phyloP scores from a whole-genome alignment of 2,888 invertebrate genomes.

The Meiosimyza platycephala region DNA sequence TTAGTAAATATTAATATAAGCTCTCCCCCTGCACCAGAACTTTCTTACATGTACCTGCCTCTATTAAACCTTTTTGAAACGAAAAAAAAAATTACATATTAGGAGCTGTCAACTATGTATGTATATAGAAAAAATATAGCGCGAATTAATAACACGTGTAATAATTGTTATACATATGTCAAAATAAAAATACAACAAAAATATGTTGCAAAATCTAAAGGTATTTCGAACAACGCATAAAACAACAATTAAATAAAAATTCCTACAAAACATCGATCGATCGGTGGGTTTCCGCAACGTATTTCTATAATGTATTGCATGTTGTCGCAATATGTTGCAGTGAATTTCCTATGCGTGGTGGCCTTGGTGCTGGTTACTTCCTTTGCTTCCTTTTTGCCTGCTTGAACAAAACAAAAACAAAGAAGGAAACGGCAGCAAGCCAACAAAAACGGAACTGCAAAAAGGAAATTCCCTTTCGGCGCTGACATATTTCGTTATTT shows the following conservation, averaged over 20 bases:
- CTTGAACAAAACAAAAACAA: background rate
- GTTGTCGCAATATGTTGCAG: constrained; percentile 26
- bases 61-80: too few relatives aligned
- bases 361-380: constrained; percentile 4
- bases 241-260: constrained; percentile 13
- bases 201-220: background rate
- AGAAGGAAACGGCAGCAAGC: background rate
- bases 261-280: background rate
- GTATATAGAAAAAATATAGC: too few relatives aligned
- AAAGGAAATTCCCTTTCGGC: constrained; percentile 4
- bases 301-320: constrained; percentile 2
- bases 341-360: background rate
- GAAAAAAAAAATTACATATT: too few relatives aligned
- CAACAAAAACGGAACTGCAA: background rate
- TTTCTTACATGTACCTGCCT: too few relatives aligned
- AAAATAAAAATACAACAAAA: too few relatives aligned
- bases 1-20: too few relatives aligned
- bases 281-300: constrained; percentile 1
- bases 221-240: background rate
- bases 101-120: too few relatives aligned
- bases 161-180: too few relatives aligned
- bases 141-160: too few relatives aligned
- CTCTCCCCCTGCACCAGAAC: too few relatives aligned
- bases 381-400: background rate
- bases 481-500: constrained; percentile 7